Conservation (phyloP, 2,888 invertebrate genomes). For the Drosophila dives region DNA sequence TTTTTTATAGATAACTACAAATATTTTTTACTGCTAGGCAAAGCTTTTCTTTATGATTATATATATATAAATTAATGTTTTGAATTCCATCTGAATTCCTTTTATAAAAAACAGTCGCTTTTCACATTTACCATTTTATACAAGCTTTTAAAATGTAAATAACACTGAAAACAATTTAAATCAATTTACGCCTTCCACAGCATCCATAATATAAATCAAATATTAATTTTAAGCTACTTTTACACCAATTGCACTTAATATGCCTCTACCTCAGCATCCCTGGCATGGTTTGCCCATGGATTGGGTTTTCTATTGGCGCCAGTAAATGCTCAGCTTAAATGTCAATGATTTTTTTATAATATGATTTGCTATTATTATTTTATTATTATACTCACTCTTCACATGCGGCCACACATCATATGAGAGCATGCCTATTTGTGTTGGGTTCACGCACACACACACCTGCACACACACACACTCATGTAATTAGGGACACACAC, state of each 20-base stretch:
- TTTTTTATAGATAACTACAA: background rate
- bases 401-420: conserved; percentile 3
- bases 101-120: background rate
- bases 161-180: background rate
- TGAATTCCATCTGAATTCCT: too few relatives aligned
- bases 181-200: background rate
- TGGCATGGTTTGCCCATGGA: conserved; percentile 21
- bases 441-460: conserved; percentile 17
- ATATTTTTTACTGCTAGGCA: too few relatives aligned
- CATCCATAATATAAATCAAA: background rate
- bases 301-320: conserved; percentile 26
- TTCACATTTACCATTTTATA: background rate
- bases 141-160: background rate
- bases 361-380: conserved; percentile 44
- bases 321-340: conserved; percentile 45
- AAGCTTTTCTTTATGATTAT: background rate
- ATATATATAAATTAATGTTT: background rate
- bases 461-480: conserved; percentile 31
- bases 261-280: conserved; percentile 14
- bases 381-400: background rate
- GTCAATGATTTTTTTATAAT: conserved; percentile 49
- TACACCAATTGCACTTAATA: background rate
- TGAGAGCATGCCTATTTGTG: conserved; percentile 35
- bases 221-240: background rate
- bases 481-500: conserved; percentile 55